Percentiles rank a stretch among this genome's conserved stretches.
Conservation (phyloP, 2,797 vertebrate species). For the Leucoraja ocellata region DNA sequence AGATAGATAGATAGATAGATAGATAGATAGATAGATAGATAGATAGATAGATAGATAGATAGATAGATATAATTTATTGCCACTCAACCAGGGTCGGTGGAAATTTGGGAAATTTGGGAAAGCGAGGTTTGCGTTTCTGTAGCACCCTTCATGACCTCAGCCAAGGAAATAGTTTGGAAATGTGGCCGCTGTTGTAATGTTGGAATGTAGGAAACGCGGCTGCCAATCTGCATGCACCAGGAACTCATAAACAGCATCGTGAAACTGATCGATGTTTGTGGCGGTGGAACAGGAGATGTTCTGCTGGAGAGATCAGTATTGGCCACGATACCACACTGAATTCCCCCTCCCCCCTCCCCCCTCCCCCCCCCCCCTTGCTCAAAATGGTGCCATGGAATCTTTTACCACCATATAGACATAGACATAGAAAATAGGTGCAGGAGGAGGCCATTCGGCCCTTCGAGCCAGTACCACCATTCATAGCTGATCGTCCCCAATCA, state of each 20-base stretch:
- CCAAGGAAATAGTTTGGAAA: not conserved
- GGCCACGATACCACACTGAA: not conserved
- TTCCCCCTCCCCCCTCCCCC: not conserved
- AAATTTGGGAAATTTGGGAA: not conserved
- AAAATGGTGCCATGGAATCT: not conserved
- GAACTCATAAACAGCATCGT: not conserved
- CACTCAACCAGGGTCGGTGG: no score
- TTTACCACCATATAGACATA: not conserved
- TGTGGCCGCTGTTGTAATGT: not conserved
- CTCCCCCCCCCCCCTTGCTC: not conserved
- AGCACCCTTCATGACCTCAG: not conserved
- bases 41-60: no score
- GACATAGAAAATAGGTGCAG: no score
- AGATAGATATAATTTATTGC: no score
- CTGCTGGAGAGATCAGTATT: no score
- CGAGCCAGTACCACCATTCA: no score
- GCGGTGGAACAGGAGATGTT: no score
- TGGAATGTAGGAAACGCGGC: not conserved
- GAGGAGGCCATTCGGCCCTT: no score
- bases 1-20: no score
- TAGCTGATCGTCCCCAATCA: no score
- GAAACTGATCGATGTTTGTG: no score
- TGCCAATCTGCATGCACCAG: not conserved
- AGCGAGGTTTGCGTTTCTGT: not conserved
- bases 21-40: no score